Conservation (phyloP, 2,797 vertebrate species). For the Scleropages formosus region DNA sequence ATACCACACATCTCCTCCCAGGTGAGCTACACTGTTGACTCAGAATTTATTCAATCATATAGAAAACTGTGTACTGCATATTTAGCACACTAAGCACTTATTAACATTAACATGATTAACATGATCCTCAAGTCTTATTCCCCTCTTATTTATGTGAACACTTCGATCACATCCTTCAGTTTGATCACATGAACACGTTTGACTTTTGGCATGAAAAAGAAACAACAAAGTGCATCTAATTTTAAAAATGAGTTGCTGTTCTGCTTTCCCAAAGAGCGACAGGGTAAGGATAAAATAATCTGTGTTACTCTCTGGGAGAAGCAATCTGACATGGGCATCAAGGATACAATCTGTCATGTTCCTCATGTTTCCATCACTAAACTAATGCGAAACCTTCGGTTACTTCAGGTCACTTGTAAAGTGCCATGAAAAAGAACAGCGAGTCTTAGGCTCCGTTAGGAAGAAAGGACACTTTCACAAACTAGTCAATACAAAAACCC, state of each 20-base stretch:
- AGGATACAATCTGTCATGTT: constrained; percentile 43
- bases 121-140: too few relatives aligned
- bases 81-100: too few relatives aligned
- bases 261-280: not conserved
- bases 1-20: too few relatives aligned
- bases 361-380: constrained; percentile 47
- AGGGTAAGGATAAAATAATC: constrained; percentile 33
- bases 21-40: too few relatives aligned
- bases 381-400: not conserved
- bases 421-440: constrained; percentile 38
- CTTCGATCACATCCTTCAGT: too few relatives aligned
- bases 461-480: constrained; percentile 32
- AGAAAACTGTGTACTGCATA: too few relatives aligned
- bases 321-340: constrained; percentile 39
- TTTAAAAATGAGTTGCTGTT: not conserved
- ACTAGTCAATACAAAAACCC: constrained; percentile 27
- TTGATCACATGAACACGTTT: too few relatives aligned
- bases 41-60: too few relatives aligned
- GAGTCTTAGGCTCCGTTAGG: constrained; percentile 33
- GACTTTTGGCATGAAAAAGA: too few relatives aligned
- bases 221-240: too few relatives aligned
- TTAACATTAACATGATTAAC: too few relatives aligned
- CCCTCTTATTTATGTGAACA: too few relatives aligned
- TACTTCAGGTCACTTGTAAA: constrained; percentile 25
- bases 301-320: constrained; percentile 35